phyloP scores from a whole-genome alignment of 2,888 invertebrate genomes.

The Xylocampa areola region DNA sequence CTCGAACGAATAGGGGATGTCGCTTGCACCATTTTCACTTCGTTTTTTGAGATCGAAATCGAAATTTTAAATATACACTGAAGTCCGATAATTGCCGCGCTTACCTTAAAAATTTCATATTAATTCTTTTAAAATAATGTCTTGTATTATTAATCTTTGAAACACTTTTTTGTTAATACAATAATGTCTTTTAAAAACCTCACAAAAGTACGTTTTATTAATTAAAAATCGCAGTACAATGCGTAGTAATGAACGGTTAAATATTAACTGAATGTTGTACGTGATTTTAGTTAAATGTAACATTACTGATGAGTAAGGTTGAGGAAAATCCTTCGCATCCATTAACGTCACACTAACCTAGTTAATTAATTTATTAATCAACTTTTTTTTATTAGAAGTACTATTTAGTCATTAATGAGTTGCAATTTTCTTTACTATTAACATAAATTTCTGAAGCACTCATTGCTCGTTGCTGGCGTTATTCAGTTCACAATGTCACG shows the following conservation, averaged over 20 bases:
- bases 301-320: conserved; percentile 32
- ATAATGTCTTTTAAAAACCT: too few species aligned
- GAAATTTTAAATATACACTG: background rate
- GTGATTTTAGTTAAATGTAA: conserved; percentile 26
- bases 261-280: conserved; percentile 23
- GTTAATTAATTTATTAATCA: conserved; percentile 25
- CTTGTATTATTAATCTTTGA: too few species aligned
- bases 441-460: conserved; percentile 35
- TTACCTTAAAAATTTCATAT: background rate
- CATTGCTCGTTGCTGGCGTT: too few species aligned
- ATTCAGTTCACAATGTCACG: too few species aligned
- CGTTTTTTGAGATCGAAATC: too few species aligned
- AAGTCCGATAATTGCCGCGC: background rate
- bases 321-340: conserved; percentile 34
- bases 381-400: conserved; percentile 16
- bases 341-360: conserved; percentile 35
- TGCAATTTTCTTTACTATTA: conserved; percentile 18
- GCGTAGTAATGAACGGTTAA: conserved; percentile 11
- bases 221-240: conserved; percentile 9
- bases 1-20: conserved; percentile 68
- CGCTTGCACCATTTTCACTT: conserved; percentile 64
- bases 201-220: background rate
- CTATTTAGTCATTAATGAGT: conserved; percentile 28
- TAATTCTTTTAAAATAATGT: background rate
- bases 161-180: too few species aligned